Evolutionary conservation across 2,797 vertebrate genomes (phyloP).

Genomic region (Halcyon chelicuti): DNA sequence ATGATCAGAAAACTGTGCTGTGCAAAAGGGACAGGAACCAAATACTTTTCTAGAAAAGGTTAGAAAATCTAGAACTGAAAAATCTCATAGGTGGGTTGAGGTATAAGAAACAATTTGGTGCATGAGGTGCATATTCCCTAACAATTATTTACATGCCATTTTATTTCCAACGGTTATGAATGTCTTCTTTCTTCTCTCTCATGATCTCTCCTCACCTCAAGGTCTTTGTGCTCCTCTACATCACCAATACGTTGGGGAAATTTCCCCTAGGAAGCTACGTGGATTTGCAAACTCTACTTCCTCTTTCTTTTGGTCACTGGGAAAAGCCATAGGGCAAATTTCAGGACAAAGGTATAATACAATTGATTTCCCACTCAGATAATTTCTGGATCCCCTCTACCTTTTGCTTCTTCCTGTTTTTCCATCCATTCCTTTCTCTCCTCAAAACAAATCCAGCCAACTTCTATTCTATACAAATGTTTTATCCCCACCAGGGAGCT

Average conservation of each 20-base stretch:
- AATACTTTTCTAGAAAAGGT: background rate
- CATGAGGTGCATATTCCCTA: background rate
- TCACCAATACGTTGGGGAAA: conserved; percentile 93
- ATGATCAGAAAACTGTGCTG: background rate
- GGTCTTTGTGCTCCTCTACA: conserved; percentile 91
- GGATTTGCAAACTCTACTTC: conserved; percentile 87
- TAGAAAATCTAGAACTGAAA: background rate
- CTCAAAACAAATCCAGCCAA: background rate
- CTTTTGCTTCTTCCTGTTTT: background rate
- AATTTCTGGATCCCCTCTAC: background rate
- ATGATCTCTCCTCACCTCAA: conserved; percentile 49
- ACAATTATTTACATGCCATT: background rate
- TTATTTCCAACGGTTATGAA: background rate
- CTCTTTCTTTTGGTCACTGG: conserved; percentile 87
- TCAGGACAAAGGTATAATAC: conserved; percentile 86
- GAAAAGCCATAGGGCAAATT: conserved; percentile 89
- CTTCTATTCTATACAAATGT: background rate
- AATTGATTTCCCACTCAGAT: background rate
- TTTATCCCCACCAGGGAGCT: conserved; percentile 64
- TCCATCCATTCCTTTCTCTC: background rate
- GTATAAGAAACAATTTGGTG: background rate
- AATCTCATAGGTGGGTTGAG: background rate
- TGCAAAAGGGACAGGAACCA: background rate
- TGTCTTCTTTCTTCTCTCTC: background rate
- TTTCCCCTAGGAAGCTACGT: conserved; percentile 88